Evolutionary conservation across 1,140 invertebrate species (phyloP).

Genomic region (Pectinophora gossypiella): DNA sequence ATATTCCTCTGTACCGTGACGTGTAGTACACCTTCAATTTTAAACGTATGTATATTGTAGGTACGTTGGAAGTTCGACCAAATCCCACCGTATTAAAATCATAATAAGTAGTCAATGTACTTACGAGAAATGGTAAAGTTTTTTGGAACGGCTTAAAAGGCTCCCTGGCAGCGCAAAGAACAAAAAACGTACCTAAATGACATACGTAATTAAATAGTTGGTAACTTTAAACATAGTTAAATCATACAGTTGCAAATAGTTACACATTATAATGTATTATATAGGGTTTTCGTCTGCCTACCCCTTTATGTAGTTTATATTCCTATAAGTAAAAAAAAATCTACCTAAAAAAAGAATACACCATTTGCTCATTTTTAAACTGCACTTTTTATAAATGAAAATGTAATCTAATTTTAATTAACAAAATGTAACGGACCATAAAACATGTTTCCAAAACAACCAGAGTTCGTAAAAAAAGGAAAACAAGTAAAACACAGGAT

Average conservation of each 20-base stretch:
- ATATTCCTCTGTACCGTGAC: conserved; percentile 51
- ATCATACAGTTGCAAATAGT: no score
- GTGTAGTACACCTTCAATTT: conserved; percentile 54
- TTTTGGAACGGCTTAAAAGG: not conserved
- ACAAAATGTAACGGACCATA: not conserved
- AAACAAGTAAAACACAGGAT: no score
- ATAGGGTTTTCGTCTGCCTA: no score
- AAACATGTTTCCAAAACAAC: not conserved
- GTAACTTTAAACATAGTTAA: not conserved
- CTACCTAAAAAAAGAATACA: conserved; percentile 16
- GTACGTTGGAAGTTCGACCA: no score
- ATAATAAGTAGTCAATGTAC: no score
- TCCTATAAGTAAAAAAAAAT: not conserved
- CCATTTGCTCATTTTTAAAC: conserved; percentile 14
- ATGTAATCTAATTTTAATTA: not conserved
- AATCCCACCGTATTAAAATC: no score
- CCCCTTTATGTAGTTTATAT: no score
- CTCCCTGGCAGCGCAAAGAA: not conserved
- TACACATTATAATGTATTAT: no score
- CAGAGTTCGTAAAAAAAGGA: not conserved
- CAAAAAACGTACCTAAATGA: not conserved
- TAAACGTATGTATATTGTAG: no score
- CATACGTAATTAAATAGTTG: not conserved
- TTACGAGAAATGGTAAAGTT: not conserved
- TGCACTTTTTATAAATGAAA: not conserved